Evolutionary conservation across 2,888 invertebrate genomes (phyloP).

Genomic region (Asteroscopus sphinx): DNA sequence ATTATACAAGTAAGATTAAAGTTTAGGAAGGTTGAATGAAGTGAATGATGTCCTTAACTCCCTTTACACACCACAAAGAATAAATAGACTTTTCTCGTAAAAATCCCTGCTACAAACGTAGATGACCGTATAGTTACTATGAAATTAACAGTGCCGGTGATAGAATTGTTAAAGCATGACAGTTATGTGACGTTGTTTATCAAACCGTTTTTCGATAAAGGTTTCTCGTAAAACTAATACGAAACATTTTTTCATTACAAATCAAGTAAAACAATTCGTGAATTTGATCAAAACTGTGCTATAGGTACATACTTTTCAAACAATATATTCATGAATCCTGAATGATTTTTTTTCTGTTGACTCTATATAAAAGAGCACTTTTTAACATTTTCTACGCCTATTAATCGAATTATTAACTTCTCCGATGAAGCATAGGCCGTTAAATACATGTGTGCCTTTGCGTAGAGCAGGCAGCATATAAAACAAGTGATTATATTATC

Average conservation of each 20-base stretch:
- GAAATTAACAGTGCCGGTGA: neutral
- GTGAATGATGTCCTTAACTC: too few relatives aligned
- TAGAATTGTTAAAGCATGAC: neutral
- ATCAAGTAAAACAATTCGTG: constrained; percentile 6
- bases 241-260: constrained; percentile 5
- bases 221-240: constrained; percentile 14
- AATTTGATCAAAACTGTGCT: constrained; percentile 5
- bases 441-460: constrained; percentile 4
- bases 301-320: too few relatives aligned
- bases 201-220: constrained; percentile 16
- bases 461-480: neutral
- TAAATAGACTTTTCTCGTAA: too few relatives aligned
- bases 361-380: constrained; percentile 2
- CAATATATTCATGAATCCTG: too few relatives aligned
- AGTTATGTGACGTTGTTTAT: constrained; percentile 11
- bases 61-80: too few relatives aligned
- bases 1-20: too few relatives aligned
- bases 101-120: too few relatives aligned
- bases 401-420: constrained; percentile 11
- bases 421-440: constrained; percentile 11
- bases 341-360: neutral
- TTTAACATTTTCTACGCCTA: constrained; percentile 4
- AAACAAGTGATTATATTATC: too few relatives aligned
- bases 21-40: too few relatives aligned
- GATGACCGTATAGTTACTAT: neutral